Conservation (phyloP, 2,888 invertebrate genomes). For the Dimorphilus gyrociliatus region DNA sequence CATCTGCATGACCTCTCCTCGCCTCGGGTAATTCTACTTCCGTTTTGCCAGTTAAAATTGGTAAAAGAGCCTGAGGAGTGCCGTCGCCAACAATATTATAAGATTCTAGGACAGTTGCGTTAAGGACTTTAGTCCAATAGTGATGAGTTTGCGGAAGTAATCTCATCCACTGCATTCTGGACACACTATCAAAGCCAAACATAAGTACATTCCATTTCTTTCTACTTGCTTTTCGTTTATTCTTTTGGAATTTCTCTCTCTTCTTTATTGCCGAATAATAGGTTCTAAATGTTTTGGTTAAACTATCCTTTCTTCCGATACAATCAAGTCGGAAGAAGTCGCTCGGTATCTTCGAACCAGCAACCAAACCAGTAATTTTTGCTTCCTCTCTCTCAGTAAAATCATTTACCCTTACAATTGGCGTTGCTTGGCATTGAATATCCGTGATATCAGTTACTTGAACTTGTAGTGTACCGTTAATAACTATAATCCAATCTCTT, state of each 20-base stretch:
- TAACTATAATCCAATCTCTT: conserved; percentile 60
- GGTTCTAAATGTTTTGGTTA: conserved; percentile 43
- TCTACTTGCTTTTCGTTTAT: no score
- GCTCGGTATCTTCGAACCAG: no score
- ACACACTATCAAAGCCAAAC: conserved; percentile 71
- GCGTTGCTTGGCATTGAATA: no score
- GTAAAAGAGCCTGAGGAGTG: conserved; percentile 13
- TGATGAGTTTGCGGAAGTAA: conserved; percentile 24
- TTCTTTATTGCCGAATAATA: conserved; percentile 40
- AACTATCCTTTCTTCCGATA: no score
- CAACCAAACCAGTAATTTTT: no score
- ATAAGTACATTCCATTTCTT: conserved; percentile 43
- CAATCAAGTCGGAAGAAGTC: no score
- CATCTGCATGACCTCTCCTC: conserved; percentile 44
- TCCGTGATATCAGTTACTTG: conserved; percentile 38
- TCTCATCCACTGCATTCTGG: conserved; percentile 45
- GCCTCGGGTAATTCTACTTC: conserved; percentile 13
- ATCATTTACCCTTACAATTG: no score
- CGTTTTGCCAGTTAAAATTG: conserved; percentile 13
- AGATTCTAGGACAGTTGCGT: conserved; percentile 16
- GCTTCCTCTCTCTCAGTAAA: no score
- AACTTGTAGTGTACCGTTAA: conserved; percentile 47
- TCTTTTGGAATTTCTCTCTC: no score
- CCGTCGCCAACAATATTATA: conserved; percentile 17
- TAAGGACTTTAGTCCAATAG: conserved; percentile 20